Evolutionary conservation across 2,797 vertebrate species (phyloP), one percentile per base, ranked within the genome.

Genomic region (Leuciscus waleckii): DNA sequence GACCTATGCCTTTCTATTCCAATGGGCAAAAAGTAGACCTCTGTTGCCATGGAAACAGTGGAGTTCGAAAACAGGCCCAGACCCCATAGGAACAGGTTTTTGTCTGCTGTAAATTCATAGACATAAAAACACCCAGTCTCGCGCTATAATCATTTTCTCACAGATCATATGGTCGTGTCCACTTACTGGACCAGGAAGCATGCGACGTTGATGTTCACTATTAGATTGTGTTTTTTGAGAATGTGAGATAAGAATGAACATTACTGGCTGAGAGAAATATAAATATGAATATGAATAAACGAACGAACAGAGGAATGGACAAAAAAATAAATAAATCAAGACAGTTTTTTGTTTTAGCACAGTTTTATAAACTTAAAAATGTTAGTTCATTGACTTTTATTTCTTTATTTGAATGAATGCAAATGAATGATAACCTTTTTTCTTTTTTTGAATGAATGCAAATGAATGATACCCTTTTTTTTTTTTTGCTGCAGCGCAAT

Each of bases 11-110:
- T 58, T 69, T 75, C 80, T 81, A 49, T 86, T 81, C 75, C 87
- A 68, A 82, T 87, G 79, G 89, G 88, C 91, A 93, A 90, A 91
- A 94, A 94, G 92, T 93, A 89, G 91, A 89, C 90, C 92, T 86
- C 68, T 70, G 95, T 95, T 94, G 90, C 94, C 91, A 94, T 95
- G 92, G 95, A 94, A 95, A 95, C 95, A 92, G 90, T 85, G 54
- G 67, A 92, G 91, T 93, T 92, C 91, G 90, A 93, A 91, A 93
- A 92, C 93, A 93, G 90, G 88, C 87, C 88, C 88, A 91, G 89
- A 93, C 89, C 91, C 90, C 92, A 94, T 91, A 92, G 92, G 91
- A 91, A 92, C 81, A 86, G 91, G 91, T 88, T 94, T 94, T 93
- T 93, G 91, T 91, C 94, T 89, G 90, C 91, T 91, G 91, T 90